A percentile compares a stretch with the other conserved stretches of the same genome.
Evolutionary conservation across 2,797 vertebrate genomes (phyloP).

Genomic region (Myotis pilosus): DNA sequence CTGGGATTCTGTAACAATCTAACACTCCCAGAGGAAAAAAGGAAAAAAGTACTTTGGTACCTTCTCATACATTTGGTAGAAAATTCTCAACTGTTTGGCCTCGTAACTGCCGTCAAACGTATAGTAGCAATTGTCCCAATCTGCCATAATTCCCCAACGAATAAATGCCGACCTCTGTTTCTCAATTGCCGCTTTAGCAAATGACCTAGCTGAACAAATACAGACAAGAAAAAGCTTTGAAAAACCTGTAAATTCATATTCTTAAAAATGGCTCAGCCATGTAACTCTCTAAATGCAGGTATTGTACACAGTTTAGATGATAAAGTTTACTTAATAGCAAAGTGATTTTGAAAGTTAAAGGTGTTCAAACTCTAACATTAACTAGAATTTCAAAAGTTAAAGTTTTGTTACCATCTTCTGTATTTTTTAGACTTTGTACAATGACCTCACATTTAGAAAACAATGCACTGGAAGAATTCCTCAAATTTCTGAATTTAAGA

Average conservation of each 20-base stretch:
- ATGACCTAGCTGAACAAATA: slow-evolving; percentile 87
- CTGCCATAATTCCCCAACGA: slow-evolving; percentile 97
- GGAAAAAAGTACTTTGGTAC: slow-evolving; percentile 78
- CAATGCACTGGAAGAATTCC: slow-evolving; percentile 22
- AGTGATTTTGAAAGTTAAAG: slow-evolving; percentile 3
- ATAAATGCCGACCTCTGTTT: slow-evolving; percentile 93
- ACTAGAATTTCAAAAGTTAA: slow-evolving; percentile 16
- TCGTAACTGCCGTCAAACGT: slow-evolving; percentile 93
- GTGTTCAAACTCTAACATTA: not conserved
- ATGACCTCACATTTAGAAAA: not conserved
- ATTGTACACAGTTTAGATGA: not conserved
- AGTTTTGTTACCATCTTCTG: not conserved
- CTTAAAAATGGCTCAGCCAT: not conserved
- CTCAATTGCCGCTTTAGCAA: slow-evolving; percentile 91
- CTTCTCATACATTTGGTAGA: slow-evolving; percentile 95
- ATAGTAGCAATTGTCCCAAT: slow-evolving; percentile 94
- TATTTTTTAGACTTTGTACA: slow-evolving; percentile 5
- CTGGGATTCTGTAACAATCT: not conserved
- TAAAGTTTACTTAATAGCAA: not conserved
- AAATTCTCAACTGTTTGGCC: slow-evolving; percentile 92
- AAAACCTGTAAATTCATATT: not conserved
- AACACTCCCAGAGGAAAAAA: not conserved
- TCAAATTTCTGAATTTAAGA: slow-evolving; percentile 5
- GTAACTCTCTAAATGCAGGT: not conserved
- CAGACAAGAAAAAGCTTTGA: not conserved